phyloP scores from a whole-genome alignment of 2,113 vertebrate species.

The Nansenia antarctica region DNA sequence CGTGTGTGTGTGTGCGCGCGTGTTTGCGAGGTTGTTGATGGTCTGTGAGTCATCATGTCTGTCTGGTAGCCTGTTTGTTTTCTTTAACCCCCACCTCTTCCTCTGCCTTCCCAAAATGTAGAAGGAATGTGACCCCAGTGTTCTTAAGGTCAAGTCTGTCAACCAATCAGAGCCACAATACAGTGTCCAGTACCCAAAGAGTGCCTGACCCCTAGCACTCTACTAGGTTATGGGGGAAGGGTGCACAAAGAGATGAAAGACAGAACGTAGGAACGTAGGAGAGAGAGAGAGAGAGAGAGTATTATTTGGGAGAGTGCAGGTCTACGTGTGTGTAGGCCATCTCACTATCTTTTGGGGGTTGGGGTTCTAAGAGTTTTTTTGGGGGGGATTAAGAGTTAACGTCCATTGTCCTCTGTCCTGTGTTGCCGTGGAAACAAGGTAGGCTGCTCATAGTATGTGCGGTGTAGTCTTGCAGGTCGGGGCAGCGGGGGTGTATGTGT shows the following conservation, averaged over 20 bases:
- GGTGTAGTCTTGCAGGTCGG: slow-evolving; percentile 56
- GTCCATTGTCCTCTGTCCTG: slow-evolving; percentile 58
- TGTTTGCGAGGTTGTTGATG: slow-evolving; percentile 16
- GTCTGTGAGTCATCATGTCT: slow-evolving; percentile 47
- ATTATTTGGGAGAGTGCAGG: slow-evolving; percentile 28
- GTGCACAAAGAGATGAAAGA: slow-evolving; percentile 50
- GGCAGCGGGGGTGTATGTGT: too few relatives aligned
- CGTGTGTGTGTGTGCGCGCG: slow-evolving; percentile 27
- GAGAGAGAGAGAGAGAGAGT: slow-evolving; percentile 17
- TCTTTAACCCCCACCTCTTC: slow-evolving; percentile 41
- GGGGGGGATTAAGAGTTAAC: too few relatives aligned
- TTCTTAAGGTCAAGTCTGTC: slow-evolving; percentile 51
- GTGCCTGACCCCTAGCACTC: slow-evolving; percentile 32
- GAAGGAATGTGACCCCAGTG: slow-evolving; percentile 44
- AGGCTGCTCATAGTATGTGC: slow-evolving; percentile 48
- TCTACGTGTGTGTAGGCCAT: slow-evolving; percentile 25
- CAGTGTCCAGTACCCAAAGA: slow-evolving; percentile 66
- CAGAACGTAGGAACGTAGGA: slow-evolving; percentile 33
- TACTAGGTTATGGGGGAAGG: slow-evolving; percentile 41
- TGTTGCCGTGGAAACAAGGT: slow-evolving; percentile 72
- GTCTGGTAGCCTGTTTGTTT: slow-evolving; percentile 48
- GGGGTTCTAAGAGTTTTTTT: slow-evolving; percentile 17
- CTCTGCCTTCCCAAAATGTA: slow-evolving; percentile 35
- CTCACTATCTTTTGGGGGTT: slow-evolving; percentile 32
- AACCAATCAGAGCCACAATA: slow-evolving; percentile 45